Percentiles rank a stretch among this genome's conserved stretches.
Evolutionary conservation across 2,888 invertebrate genomes (phyloP).

Genomic region (Mermis nigrescens): DNA sequence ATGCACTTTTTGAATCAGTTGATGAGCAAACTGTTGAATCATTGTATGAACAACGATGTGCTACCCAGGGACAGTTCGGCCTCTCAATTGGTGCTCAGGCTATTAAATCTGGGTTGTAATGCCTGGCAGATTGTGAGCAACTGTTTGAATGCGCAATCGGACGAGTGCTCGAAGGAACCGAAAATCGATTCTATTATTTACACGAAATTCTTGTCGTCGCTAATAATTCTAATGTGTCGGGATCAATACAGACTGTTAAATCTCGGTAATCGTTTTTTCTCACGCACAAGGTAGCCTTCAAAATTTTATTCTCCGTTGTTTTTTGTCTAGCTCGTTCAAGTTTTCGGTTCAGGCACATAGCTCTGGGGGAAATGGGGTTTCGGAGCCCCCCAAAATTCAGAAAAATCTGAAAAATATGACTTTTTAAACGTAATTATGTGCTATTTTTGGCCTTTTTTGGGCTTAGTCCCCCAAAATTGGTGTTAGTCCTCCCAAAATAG

Average conservation of each 20-base stretch:
- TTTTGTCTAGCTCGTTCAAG: too few species aligned
- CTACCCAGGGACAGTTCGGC: not conserved
- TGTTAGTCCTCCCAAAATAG: too few species aligned
- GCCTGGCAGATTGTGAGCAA: not conserved
- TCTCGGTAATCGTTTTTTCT: too few species aligned
- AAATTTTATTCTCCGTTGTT: too few species aligned
- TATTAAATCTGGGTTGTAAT: not conserved
- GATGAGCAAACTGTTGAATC: constrained; percentile 14
- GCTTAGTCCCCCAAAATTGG: too few species aligned
- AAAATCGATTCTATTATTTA: not conserved
- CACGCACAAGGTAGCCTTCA: too few species aligned
- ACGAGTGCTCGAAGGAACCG: not conserved
- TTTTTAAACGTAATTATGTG: too few species aligned
- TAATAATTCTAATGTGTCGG: not conserved
- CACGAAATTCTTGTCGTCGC: not conserved
- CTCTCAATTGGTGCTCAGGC: not conserved
- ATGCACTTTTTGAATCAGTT: constrained; percentile 20
- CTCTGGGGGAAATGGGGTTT: too few species aligned
- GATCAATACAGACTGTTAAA: not conserved
- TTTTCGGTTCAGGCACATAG: too few species aligned
- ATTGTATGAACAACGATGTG: not conserved
- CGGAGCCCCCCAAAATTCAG: too few species aligned
- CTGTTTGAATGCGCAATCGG: not conserved
- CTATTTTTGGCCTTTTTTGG: too few species aligned
- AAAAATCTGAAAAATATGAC: too few species aligned